Evolutionary conservation across 2,797 vertebrate species (phyloP).

Genomic region (Hyperoplus lanceolatus): DNA sequence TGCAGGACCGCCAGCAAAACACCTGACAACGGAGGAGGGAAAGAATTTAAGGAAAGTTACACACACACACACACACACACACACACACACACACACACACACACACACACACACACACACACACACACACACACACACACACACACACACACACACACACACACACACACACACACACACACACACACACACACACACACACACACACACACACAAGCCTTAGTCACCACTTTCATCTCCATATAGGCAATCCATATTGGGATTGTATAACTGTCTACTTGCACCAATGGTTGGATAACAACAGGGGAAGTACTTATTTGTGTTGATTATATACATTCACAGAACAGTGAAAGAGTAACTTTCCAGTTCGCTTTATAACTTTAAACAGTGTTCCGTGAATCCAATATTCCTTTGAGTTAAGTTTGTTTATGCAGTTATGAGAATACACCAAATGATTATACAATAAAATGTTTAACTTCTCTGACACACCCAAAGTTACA

Average conservation of each 20-base stretch:
- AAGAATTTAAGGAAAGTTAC: constrained; percentile 29
- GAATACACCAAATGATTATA: no score
- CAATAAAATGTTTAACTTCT: no score
- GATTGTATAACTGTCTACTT: constrained; percentile 48
- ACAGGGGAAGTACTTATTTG: not conserved
- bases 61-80: constrained; percentile 24
- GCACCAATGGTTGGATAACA: constrained; percentile 54
- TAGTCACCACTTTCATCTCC: constrained; percentile 56
- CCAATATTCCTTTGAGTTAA: no score
- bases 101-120: constrained; percentile 26
- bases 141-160: constrained; percentile 26
- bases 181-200: constrained; percentile 22
- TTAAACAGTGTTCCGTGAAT: no score
- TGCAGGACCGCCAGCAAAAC: constrained; percentile 93
- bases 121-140: constrained; percentile 26
- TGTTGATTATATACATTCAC: no score
- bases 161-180: constrained; percentile 26
- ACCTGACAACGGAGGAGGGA: constrained; percentile 83
- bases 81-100: constrained; percentile 26
- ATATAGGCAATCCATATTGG: constrained; percentile 21
- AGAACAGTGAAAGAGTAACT: no score
- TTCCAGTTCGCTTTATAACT: no score
- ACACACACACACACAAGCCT: constrained; percentile 33
- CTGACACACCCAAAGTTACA: no score
- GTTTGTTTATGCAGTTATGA: no score